A percentile compares a stretch with the other conserved stretches of the same genome.
phyloP scores from a whole-genome alignment of 2,888 invertebrate genomes.

The Dendrolimus pini region DNA sequence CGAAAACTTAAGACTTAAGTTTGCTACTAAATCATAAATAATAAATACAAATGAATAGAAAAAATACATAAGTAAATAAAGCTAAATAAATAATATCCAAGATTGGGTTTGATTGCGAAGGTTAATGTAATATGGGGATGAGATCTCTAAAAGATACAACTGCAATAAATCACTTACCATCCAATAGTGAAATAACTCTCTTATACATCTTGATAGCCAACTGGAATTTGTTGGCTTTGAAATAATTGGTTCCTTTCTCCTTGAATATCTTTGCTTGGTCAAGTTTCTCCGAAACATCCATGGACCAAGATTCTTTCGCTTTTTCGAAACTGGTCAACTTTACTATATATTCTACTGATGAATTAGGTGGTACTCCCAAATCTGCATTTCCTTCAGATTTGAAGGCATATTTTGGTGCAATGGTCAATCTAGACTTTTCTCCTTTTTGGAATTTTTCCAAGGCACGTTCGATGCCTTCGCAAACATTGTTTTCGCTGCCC shows the following conservation, averaged over 20 bases:
- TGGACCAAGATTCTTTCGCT: conserved; percentile 87
- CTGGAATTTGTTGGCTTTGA: conserved; percentile 85
- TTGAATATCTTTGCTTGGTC: conserved; percentile 89
- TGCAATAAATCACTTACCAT: conserved; percentile 29
- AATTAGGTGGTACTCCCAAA: conserved; percentile 85
- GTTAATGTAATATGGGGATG: too few relatives aligned
- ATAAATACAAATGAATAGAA: too few relatives aligned
- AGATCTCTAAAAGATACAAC: too few relatives aligned
- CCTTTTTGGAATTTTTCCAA: conserved; percentile 87
- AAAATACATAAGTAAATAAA: too few relatives aligned
- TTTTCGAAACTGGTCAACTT: conserved; percentile 90
- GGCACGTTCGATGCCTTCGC: conserved; percentile 89
- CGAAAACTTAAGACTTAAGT: too few relatives aligned
- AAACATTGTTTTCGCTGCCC: conserved; percentile 83
- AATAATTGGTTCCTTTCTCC: conserved; percentile 93
- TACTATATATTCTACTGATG: conserved; percentile 87
- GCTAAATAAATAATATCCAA: too few relatives aligned
- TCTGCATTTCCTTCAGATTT: conserved; percentile 82
- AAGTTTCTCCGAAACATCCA: conserved; percentile 87
- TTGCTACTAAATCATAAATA: too few relatives aligned
- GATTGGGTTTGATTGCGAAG: too few relatives aligned
- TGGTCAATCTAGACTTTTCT: conserved; percentile 84
- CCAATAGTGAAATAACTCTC: conserved; percentile 81
- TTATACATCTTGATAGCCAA: conserved; percentile 93
- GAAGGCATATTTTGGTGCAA: conserved; percentile 89